Evolutionary conservation across 2,888 invertebrate genomes (phyloP).

Genomic region (Dryobota labecula): DNA sequence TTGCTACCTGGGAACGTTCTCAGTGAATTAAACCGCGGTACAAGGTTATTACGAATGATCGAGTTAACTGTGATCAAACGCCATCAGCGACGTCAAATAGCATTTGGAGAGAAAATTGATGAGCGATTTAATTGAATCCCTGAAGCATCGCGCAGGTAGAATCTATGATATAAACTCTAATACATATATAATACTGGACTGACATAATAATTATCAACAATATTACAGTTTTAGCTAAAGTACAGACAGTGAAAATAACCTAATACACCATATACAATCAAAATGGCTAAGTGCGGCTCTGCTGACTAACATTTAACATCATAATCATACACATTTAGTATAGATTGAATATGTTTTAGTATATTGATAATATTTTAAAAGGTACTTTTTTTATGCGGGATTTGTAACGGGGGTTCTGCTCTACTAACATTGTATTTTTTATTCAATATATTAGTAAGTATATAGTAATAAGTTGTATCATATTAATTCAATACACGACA

Average conservation of each 20-base stretch:
- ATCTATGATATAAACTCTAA: conserved; percentile 12
- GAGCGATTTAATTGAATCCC: conserved; percentile 1
- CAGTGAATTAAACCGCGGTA: neutral
- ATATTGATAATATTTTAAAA: conserved; percentile 44
- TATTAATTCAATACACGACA: conserved; percentile 56
- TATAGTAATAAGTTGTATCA: conserved; percentile 43
- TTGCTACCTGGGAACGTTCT: too few relatives aligned
- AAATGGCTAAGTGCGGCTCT: conserved; percentile 43
- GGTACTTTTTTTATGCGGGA: conserved; percentile 23
- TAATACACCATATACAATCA: conserved; percentile 40
- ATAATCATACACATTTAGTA: conserved; percentile 56
- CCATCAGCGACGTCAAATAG: neutral
- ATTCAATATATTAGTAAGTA: conserved; percentile 39
- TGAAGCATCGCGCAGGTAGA: conserved; percentile 25
- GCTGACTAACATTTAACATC: conserved; percentile 56
- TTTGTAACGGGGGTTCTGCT: conserved; percentile 38
- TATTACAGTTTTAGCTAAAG: conserved; percentile 14
- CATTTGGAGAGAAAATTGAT: neutral
- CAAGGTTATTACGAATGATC: neutral
- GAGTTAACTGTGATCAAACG: neutral
- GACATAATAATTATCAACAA: conserved; percentile 17
- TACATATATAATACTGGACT: conserved; percentile 31
- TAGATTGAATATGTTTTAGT: conserved; percentile 46
- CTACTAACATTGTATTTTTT: conserved; percentile 56
- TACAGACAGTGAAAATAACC: conserved; percentile 24